These are phyloP conservation scores for Brachionus rotundiformis DNA, from an alignment of 1,140 invertebrate species.

Conservation along the genomic window DNA sequence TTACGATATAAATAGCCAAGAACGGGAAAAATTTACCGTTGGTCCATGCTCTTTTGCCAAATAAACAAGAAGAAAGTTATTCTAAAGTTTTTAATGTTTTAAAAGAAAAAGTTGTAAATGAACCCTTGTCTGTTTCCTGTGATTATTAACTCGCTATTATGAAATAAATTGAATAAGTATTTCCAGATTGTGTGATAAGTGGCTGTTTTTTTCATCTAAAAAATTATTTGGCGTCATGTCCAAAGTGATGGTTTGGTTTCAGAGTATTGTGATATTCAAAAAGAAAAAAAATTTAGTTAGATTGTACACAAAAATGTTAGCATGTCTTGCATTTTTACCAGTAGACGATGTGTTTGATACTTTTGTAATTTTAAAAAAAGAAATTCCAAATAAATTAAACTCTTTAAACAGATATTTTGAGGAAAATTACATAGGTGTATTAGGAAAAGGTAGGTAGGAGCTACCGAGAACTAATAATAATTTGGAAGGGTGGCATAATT, in stretches of 20 bases:
- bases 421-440: neutral
- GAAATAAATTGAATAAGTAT: neutral
- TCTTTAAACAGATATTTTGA: neutral
- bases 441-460: too few species aligned
- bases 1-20: too few species aligned
- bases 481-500: neutral
- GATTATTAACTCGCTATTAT: neutral
- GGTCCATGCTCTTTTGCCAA: too few species aligned
- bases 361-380: neutral
- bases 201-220: conserved; percentile 35
- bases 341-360: neutral
- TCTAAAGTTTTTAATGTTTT: too few species aligned
- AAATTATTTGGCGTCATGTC: neutral
- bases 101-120: neutral
- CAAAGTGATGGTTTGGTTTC: neutral
- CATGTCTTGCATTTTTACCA: neutral
- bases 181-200: neutral
- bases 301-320: conserved; percentile 14
- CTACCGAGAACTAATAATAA: too few species aligned
- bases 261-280: conserved; percentile 5
- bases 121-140: neutral
- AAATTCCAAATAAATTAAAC: neutral
- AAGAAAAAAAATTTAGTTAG: neutral
- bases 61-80: too few species aligned
- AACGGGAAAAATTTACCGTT: too few species aligned